phyloP scores from a whole-genome alignment of 2,888 invertebrate genomes.

The Coenonympha glycerion region DNA sequence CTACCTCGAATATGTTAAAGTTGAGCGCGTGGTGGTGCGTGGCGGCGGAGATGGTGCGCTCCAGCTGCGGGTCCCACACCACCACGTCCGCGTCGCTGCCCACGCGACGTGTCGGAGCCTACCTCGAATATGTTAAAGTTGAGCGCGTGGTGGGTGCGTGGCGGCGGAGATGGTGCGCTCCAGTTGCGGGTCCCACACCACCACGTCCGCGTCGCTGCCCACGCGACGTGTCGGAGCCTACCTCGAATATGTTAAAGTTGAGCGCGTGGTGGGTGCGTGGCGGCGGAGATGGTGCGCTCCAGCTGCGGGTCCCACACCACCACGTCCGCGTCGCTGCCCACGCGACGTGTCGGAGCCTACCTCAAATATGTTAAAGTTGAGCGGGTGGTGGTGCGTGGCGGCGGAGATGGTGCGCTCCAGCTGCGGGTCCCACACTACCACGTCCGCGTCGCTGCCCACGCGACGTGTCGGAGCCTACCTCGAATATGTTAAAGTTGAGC shows the following conservation, averaged over 20 bases:
- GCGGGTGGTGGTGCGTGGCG: neutral
- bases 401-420: neutral
- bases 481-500: neutral
- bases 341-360: neutral
- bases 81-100: neutral
- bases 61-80: neutral
- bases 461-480: too few relatives aligned
- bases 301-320: neutral
- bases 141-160: neutral
- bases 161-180: neutral
- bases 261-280: neutral
- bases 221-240: too few relatives aligned
- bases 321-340: neutral
- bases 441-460: neutral
- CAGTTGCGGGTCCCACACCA: neutral
- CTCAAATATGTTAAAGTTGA: neutral
- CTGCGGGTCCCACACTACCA: neutral
- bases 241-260: neutral
- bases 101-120: neutral
- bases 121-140: neutral
- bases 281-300: neutral
- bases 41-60: neutral
- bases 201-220: neutral
- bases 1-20: neutral
- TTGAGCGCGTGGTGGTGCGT: neutral